These are phyloP conservation scores for Epinephelus coioides DNA, from an alignment of 2,797 vertebrate species.

Conservation along the genomic window DNA sequence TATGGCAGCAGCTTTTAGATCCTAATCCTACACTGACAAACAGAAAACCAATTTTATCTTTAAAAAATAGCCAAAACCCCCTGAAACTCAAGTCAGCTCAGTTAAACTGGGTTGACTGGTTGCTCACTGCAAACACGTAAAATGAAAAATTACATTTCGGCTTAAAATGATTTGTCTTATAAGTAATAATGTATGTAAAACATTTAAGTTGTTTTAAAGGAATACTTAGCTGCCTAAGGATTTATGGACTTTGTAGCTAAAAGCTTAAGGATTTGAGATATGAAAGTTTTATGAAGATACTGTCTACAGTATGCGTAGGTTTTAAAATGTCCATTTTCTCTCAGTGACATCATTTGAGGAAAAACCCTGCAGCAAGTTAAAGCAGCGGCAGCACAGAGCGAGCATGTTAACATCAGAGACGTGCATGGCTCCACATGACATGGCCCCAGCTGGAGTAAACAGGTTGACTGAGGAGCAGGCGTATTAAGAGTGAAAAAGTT, in stretches of 20 bases:
- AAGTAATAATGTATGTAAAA: too few species aligned
- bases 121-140: too few species aligned
- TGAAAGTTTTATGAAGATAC: background rate
- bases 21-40: conserved; percentile 13
- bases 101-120: background rate
- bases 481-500: conserved; percentile 40
- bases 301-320: background rate
- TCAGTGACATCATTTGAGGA: conserved; percentile 3
- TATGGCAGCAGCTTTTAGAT: conserved; percentile 18
- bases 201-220: background rate
- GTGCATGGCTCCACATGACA: conserved; percentile 14
- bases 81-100: conserved; percentile 3
- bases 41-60: background rate
- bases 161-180: too few species aligned
- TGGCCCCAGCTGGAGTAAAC: conserved; percentile 47
- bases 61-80: background rate
- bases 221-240: too few species aligned
- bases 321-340: conserved; percentile 7
- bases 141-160: too few species aligned
- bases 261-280: conserved; percentile 11
- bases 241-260: background rate
- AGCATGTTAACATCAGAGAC: conserved; percentile 25
- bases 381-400: conserved; percentile 9
- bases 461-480: conserved; percentile 54
- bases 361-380: conserved; percentile 15